These are phyloP conservation scores for Nannospalax galili DNA, from an alignment of 2,113 vertebrate genomes.

Conservation along the genomic window DNA sequence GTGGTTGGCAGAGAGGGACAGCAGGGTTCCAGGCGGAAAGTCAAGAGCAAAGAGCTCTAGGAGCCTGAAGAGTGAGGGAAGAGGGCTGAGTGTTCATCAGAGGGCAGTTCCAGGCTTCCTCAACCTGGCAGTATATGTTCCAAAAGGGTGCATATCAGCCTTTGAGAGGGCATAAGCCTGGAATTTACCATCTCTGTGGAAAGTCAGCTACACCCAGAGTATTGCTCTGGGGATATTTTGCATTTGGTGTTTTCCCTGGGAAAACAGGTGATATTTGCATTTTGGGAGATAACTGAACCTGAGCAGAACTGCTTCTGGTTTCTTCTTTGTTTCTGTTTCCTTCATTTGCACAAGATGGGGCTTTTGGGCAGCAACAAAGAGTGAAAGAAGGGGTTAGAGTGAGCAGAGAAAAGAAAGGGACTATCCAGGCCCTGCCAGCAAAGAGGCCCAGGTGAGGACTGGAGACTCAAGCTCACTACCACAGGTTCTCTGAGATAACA, in stretches of 20 bases:
- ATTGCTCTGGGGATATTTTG: neutral
- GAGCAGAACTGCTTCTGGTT: neutral
- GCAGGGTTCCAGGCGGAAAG: neutral
- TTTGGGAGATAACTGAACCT: neutral
- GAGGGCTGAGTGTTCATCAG: neutral
- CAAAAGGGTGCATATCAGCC: neutral
- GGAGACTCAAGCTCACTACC: neutral
- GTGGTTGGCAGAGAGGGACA: fast-evolving
- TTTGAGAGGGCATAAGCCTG: neutral
- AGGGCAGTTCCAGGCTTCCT: neutral
- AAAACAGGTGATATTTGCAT: constrained; percentile 1
- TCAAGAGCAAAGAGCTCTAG: neutral
- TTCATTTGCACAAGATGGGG: neutral
- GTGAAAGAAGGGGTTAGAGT: neutral
- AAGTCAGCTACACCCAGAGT: neutral
- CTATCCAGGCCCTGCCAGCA: neutral
- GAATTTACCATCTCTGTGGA: neutral
- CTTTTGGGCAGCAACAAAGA: neutral
- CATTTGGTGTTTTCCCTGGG: neutral
- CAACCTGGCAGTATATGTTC: neutral
- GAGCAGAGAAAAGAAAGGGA: neutral
- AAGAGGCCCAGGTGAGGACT: fast-evolving
- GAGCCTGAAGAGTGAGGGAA: neutral
- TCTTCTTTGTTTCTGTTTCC: constrained; percentile 53
- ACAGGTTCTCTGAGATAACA: neutral